Conservation (phyloP, 1,140 invertebrate genomes). For the Macrotrachela quadricornifera region DNA sequence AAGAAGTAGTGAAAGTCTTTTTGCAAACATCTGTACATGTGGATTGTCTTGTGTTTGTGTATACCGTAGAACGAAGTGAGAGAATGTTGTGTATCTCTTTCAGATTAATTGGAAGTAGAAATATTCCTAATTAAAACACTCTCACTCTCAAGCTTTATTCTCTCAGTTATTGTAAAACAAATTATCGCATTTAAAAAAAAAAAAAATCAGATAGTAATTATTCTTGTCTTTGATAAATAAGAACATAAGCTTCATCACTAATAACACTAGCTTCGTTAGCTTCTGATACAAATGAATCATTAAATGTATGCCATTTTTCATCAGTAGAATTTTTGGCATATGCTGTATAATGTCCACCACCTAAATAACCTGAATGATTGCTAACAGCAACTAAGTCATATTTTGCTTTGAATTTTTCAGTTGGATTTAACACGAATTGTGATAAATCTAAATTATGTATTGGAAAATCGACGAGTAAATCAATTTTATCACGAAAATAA, state of each 20-base stretch:
- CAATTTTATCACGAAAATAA: constrained; percentile 54
- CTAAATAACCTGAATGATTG: constrained; percentile 40
- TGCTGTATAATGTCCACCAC: constrained; percentile 38
- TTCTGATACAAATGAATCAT: constrained; percentile 34
- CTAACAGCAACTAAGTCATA: constrained; percentile 39
- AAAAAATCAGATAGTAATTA: too few species aligned
- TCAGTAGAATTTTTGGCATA: constrained; percentile 33
- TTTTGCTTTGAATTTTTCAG: constrained; percentile 19
- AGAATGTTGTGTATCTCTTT: too few species aligned
- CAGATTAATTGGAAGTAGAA: too few species aligned
- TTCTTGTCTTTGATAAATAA: constrained; percentile 5
- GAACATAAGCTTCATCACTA: neutral
- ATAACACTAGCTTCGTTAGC: constrained; percentile 1
- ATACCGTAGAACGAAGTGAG: too few species aligned
- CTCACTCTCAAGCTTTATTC: too few species aligned
- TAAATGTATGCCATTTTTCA: constrained; percentile 38
- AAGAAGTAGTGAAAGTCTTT: too few species aligned
- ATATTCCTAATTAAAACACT: too few species aligned
- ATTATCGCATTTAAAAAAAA: too few species aligned
- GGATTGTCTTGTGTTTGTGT: too few species aligned
- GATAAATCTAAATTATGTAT: constrained; percentile 20
- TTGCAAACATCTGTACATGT: too few species aligned
- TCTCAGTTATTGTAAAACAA: too few species aligned
- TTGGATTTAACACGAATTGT: constrained; percentile 4
- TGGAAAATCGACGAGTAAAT: constrained; percentile 64